These are phyloP conservation scores for Leptoteleia sp. DNA, from an alignment of 1,140 invertebrate genomes.

Conservation along the genomic window DNA sequence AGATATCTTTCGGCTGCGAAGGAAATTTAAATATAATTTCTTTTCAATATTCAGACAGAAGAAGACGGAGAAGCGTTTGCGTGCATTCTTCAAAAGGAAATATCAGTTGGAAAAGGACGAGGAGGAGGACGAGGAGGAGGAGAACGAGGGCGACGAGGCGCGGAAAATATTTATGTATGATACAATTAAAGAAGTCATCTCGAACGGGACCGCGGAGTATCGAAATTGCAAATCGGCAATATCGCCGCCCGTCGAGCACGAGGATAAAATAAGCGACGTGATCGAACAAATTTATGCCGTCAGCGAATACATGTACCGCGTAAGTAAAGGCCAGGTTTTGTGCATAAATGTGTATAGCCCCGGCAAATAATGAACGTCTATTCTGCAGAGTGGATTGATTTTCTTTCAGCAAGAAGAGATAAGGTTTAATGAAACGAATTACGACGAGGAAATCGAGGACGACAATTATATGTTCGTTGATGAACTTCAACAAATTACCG, in stretches of 20 bases:
- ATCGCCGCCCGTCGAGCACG: slow-evolving; percentile 70
- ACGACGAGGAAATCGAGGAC: slow-evolving; percentile 80
- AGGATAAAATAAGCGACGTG: slow-evolving; percentile 78
- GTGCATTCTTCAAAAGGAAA: slow-evolving; percentile 50
- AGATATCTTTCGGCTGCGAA: slow-evolving; percentile 30
- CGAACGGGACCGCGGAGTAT: slow-evolving; percentile 72
- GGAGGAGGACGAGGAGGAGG: slow-evolving; percentile 10
- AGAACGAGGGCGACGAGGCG: slow-evolving; percentile 69
- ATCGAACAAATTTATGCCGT: slow-evolving; percentile 80
- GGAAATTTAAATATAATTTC: slow-evolving; percentile 62
- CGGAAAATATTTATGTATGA: slow-evolving; percentile 79
- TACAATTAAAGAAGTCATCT: slow-evolving; percentile 79
- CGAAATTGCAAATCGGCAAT: slow-evolving; percentile 69
- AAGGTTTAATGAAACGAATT: slow-evolving; percentile 80
- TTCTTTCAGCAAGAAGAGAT: slow-evolving; percentile 79
- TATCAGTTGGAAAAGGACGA: slow-evolving; percentile 19
- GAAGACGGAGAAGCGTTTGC: slow-evolving; percentile 71
- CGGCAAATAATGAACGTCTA: slow-evolving; percentile 37
- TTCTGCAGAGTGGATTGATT: slow-evolving; percentile 49
- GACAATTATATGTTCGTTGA: slow-evolving; percentile 83
- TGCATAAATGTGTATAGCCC: slow-evolving; percentile 33
- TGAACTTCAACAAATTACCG: slow-evolving; percentile 84
- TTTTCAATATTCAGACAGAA: slow-evolving; percentile 70
- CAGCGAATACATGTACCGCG: slow-evolving; percentile 81
- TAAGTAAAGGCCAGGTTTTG: slow-evolving; percentile 70